Percentiles rank a stretch among this genome's conserved stretches.
Conservation (phyloP, 2,113 vertebrate genomes). For the Solea senegalensis region DNA sequence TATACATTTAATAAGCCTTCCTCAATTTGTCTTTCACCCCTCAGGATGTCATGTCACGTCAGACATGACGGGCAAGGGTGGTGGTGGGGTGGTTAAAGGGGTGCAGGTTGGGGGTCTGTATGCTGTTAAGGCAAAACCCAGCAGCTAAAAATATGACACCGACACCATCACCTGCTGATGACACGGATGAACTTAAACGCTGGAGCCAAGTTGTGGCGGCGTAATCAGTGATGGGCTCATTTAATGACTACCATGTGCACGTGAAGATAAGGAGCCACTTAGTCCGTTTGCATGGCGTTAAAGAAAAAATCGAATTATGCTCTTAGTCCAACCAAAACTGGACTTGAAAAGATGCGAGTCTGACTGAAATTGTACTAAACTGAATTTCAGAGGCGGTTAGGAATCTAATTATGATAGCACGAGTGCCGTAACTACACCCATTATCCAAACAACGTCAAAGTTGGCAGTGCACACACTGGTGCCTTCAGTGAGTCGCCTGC, state of each 20-base stretch:
- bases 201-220: conserved; percentile 21
- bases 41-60: conserved; percentile 68
- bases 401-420: too few species aligned
- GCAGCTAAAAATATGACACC: conserved; percentile 33
- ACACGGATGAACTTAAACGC: conserved; percentile 26
- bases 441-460: too few species aligned
- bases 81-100: conserved; percentile 9
- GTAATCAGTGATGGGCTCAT: conserved; percentile 15
- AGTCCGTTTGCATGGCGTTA: too few species aligned
- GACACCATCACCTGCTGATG: conserved; percentile 27
- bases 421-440: too few species aligned
- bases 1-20: conserved; percentile 82
- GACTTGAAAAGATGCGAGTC: too few species aligned
- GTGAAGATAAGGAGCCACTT: too few species aligned
- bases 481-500: too few species aligned
- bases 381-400: too few species aligned
- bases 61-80: conserved; percentile 49
- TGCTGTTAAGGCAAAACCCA: conserved; percentile 15
- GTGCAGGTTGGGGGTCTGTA: conserved; percentile 1
- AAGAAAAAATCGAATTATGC: too few species aligned
- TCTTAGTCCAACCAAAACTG: too few species aligned
- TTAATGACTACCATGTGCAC: conserved; percentile 13
- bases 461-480: too few species aligned
- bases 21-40: conserved; percentile 76
- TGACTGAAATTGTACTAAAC: too few species aligned